Conservation (phyloP, 2,797 vertebrate species). For the Sus cebifrons region DNA sequence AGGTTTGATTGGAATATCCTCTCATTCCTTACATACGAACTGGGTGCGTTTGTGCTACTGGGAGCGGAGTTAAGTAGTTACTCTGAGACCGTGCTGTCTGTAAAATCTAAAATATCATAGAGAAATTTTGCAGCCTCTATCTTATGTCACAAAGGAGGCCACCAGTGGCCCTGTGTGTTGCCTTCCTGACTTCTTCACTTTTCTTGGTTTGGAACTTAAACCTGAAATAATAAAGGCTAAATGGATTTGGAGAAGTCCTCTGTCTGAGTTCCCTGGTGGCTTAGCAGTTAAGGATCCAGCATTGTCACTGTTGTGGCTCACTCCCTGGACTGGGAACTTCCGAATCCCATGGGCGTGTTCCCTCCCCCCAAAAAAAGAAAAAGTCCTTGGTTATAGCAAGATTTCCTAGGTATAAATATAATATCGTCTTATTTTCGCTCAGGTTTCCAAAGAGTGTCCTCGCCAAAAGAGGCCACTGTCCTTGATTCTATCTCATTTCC, state of each 20-base stretch:
- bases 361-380: too few relatives aligned
- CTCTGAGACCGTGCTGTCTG: fast-evolving
- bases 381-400: too few relatives aligned
- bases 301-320: too few relatives aligned
- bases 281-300: too few relatives aligned
- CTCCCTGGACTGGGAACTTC: too few relatives aligned
- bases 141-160: neutral
- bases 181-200: neutral
- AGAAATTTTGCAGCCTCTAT: fast-evolving
- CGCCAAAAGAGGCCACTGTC: neutral
- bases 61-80: neutral
- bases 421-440: neutral
- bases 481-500: neutral
- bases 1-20: fast-evolving
- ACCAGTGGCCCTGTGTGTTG: fast-evolving
- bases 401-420: neutral
- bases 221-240: neutral
- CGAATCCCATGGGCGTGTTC: too few relatives aligned
- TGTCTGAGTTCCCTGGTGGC: neutral
- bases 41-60: fast-evolving
- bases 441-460: neutral
- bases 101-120: fast-evolving
- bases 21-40: fast-evolving
- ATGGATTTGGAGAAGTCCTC: neutral
- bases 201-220: neutral